A percentile compares a stretch with the other conserved stretches of the same genome.
These are phyloP conservation scores for Rhea pennata DNA, from an alignment of 2,113 vertebrate species.

Conservation along the genomic window DNA sequence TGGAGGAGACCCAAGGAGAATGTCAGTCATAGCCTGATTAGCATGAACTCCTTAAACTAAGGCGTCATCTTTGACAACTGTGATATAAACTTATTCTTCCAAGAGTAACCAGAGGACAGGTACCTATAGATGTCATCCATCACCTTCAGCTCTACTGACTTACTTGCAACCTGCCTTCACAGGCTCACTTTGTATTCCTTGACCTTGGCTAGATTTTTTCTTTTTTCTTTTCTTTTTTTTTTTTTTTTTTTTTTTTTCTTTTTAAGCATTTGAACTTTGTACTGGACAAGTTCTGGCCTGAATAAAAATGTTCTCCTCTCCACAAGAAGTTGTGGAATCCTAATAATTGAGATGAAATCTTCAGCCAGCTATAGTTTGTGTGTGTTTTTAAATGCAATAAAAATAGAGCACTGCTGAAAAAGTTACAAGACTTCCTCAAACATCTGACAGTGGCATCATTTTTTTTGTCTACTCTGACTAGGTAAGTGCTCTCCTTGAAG, in stretches of 20 bases:
- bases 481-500: not conserved
- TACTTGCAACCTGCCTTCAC: constrained; percentile 47
- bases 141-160: constrained; percentile 71
- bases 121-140: constrained; percentile 68
- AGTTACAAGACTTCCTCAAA: not conserved
- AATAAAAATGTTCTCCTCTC: constrained; percentile 34
- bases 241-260: not conserved
- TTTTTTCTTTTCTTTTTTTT: not conserved
- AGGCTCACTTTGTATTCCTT: constrained; percentile 37
- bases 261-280: constrained; percentile 6
- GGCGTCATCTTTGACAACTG: constrained; percentile 69
- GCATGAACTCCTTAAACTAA: constrained; percentile 66
- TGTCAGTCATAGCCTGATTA: constrained; percentile 77
- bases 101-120: constrained; percentile 65
- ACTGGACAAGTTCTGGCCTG: not conserved
- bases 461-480: not conserved
- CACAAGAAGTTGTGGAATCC: not conserved
- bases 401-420: not conserved
- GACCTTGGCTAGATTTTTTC: constrained; percentile 41
- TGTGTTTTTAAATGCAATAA: not conserved
- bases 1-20: constrained; percentile 73
- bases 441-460: not conserved
- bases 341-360: not conserved
- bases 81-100: constrained; percentile 67
- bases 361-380: not conserved